Evolutionary conservation across 1,140 invertebrate genomes (phyloP).

Genomic region (Polypedilum pembai): DNA sequence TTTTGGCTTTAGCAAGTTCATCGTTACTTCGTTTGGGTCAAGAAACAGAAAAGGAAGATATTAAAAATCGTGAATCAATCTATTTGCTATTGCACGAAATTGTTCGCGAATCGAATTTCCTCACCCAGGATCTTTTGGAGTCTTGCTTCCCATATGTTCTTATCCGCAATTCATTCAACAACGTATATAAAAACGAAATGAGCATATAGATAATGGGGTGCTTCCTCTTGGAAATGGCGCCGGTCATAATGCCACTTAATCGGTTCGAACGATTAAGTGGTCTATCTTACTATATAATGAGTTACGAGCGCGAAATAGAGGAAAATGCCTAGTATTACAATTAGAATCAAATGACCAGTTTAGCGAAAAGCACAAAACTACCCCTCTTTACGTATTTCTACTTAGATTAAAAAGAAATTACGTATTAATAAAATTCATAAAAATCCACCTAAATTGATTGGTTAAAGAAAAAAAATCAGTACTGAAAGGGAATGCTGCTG

Average conservation of each 20-base stretch:
- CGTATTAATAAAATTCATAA: too few species aligned
- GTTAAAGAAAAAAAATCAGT: too few species aligned
- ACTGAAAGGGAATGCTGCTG: too few species aligned
- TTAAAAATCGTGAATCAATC: slow-evolving; percentile 89
- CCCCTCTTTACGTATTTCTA: too few species aligned
- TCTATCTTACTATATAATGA: not conserved
- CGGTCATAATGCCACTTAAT: not conserved
- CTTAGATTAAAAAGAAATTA: too few species aligned
- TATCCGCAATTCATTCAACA: slow-evolving; percentile 92
- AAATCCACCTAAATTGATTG: too few species aligned
- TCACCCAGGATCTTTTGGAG: slow-evolving; percentile 96
- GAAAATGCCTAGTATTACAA: not conserved
- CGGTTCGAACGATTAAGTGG: not conserved
- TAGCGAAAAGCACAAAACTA: too few species aligned
- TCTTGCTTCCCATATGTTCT: slow-evolving; percentile 97
- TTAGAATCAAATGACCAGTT: not conserved
- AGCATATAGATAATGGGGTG: slow-evolving; percentile 35
- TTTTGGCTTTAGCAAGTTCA: slow-evolving; percentile 91
- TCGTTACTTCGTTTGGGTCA: slow-evolving; percentile 88
- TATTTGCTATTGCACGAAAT: slow-evolving; percentile 93
- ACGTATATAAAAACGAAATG: slow-evolving; percentile 84
- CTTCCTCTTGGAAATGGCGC: not conserved
- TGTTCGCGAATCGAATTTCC: slow-evolving; percentile 93
- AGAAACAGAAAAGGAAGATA: slow-evolving; percentile 90
- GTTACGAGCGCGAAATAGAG: slow-evolving; percentile 2